Base-by-base conservation (phyloP, 2,888 invertebrate species). In the Philhelius pedissequus region DNA sequence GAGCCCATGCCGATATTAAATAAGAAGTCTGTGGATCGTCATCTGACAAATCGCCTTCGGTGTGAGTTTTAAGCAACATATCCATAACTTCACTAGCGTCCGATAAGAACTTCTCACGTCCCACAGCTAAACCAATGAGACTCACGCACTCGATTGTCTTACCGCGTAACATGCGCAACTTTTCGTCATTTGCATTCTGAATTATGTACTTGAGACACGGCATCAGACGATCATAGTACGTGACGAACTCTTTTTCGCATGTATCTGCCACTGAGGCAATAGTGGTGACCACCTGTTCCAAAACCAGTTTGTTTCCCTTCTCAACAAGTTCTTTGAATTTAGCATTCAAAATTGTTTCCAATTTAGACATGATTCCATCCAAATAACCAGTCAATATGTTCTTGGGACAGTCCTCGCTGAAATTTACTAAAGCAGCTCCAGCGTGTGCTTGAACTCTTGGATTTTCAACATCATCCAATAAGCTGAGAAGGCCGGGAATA, bases 111-210 rank as follows among this genome's bases (percentile, higher is more conserved):
- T 96, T 96, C 81, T 96, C 96, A 38, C 94, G 93, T 3, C 96
- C 96, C 22, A 96, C 96, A 35, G 96, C 96, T 87, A 96, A 91
- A 88, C 99, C 99, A 90, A 99, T 99, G 76, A 99, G 94, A 90
- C 98, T 98, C 87, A 99, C 98, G 90, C 99, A 99, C 92, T 99
- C 99, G 87, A 99, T 99, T 2, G 99, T 98, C 92, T 99, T 99
- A 79, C 99, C 99, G 69, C 99, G 94, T 40, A 99, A 93, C 92
- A 99, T 94, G 89, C 97, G 96, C 86, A 98, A 93, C 89, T 98
- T 97, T 30, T 95, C 95, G 20, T 95, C 95, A 87, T 94, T 96
- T 7, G 98, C 98, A 91, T 99, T 97, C 88, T 97, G 96, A 88
- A 99, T 98, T 81, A 99, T 99, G 91, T 97, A 99, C 91, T 99